Evolutionary conservation across 2,797 vertebrate genomes (phyloP), one percentile per base, ranked within the genome.

Genomic region (Ciconia nigra): DNA sequence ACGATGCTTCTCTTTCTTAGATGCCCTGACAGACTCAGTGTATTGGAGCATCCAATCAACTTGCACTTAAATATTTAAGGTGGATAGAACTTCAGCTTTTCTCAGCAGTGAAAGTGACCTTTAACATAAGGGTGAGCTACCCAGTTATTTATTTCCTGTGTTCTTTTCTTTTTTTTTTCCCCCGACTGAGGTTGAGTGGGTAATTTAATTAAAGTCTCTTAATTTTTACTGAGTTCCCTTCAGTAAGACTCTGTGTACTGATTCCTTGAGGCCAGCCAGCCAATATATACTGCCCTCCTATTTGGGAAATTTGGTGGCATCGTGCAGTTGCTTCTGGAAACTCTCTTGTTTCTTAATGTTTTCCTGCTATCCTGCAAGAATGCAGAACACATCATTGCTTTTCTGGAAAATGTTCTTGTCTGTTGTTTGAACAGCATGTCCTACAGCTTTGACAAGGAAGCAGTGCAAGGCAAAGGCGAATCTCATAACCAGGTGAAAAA

Each of bases 181-280:
- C 2, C 31, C 29, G 58, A 13, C 7, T 55, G 42, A 73, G 6
- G 19, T 49, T 42, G 7, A 91, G 18, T 25, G 54, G 57, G 10
- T 76, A 86, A 94, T 95, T 93, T 78, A 83, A 85, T 78, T 83
- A 52, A 87, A 76, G 79, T 51, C 6, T 80, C 31, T 49, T 62
- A 72, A 63, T 77, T 90, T 88, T 86, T 70, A 76, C 42, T 42
- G 46, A 80, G 57, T 78, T 84, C 58, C 18, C 8, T 46, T 78
- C 72, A 85, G 21, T 15, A 63, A 71, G 28, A 70, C 51, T 72
- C 58, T 26, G 11, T 76, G 66, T 57, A 57, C 17, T 3, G 8
- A 80, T 41, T 92, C 42, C 47, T 92, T 24, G 13, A 69, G 21
- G 29, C 17, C 46, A 72, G 31, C 15, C 15, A 69, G 55, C 8